Base-by-base conservation (phyloP, 1,140 invertebrate genomes). In the Campoletis sonorensis region DNA sequence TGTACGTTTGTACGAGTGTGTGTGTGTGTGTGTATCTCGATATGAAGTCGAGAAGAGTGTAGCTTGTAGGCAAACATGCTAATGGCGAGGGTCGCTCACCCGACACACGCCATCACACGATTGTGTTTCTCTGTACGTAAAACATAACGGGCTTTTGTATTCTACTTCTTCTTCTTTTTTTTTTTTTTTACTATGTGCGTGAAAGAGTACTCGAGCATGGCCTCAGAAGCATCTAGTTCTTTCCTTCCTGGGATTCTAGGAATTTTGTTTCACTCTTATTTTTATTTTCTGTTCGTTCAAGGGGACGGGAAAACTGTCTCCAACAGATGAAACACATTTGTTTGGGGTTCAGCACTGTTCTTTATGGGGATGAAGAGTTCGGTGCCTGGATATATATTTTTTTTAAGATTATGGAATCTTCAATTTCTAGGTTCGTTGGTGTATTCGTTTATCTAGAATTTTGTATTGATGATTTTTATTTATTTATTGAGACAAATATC, bases 11-110 rank as follows among this genome's bases (percentile, higher is more conserved):
- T 76, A 18, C 51, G 68, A 45, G n/a, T 27, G 51, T 18, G 68
- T 73, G 13, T 80, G n/a, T 58, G 23, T 58, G 40, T 68, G 21
- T 78, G 49, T 81, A 23, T 75, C 30, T 27, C 23, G 71, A 45
- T 75, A 75, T 8, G 49, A 51, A 75, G 16, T 16, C 18, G 26
- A 71, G 49, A 79, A 37, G 27, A 37, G 26, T 23, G 18, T 73
- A 27, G 80, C 77, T 79, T 23, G 81, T 80, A 61, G 83, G 83
- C 67, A 81, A 84, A 81, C 64, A 81, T 84, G 83, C 80, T 84
- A 84, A 84, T 84, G 73, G 83, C 45, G 68, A 79, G 80, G 80
- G 80, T 81, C 83, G 80, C 83, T 79, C 83, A 84, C 80, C 71
- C 67, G 83, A 76, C 83, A 83, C 82, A 81, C 83, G 80, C 80